These are phyloP conservation scores for Rissa tridactyla DNA, from an alignment of 2,113 vertebrate genomes.

Conservation along the genomic window DNA sequence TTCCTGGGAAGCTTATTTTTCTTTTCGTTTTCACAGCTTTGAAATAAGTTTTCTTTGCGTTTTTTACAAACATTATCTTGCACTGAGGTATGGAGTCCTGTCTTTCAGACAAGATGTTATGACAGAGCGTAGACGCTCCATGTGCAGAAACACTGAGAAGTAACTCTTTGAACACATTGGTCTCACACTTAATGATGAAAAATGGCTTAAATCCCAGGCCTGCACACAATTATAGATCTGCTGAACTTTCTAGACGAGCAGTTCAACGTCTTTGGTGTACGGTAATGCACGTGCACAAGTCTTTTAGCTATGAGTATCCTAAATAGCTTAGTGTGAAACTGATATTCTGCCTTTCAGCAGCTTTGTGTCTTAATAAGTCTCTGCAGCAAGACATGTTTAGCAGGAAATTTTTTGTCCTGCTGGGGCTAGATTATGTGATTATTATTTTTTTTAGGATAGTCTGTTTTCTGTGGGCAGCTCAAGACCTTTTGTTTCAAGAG, in stretches of 20 bases:
- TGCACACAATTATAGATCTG: background rate
- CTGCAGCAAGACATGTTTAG: background rate
- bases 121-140: background rate
- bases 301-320: background rate
- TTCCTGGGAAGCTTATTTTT: constrained; percentile 10
- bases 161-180: background rate
- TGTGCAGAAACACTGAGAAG: background rate
- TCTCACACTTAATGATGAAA: background rate
- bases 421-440: background rate
- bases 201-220: background rate
- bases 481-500: background rate
- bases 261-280: background rate
- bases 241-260: background rate
- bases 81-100: background rate
- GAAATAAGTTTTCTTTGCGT: constrained; percentile 20
- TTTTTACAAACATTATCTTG: constrained; percentile 13
- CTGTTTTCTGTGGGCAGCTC: background rate
- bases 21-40: constrained; percentile 8
- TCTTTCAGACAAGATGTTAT: background rate
- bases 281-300: background rate
- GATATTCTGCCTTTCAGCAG: background rate
- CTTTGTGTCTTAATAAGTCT: background rate
- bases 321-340: background rate
- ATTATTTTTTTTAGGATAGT: background rate
- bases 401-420: background rate